phyloP scores from a whole-genome alignment of 1,140 invertebrate species.

The Trichonephila clavipes region DNA sequence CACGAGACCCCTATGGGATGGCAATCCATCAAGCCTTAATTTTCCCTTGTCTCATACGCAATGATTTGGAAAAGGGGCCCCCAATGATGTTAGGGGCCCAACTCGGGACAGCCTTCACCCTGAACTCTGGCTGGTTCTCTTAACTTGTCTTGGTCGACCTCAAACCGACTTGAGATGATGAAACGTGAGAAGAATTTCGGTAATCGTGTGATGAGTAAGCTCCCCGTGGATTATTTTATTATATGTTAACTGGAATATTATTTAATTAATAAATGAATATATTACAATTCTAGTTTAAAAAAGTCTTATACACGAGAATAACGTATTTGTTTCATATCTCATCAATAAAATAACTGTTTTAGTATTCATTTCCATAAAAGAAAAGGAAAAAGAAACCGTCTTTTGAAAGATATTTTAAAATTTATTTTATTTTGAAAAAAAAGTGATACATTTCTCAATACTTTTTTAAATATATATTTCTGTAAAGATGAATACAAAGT shows the following conservation, averaged over 20 bases:
- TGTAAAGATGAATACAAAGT: too few relatives aligned
- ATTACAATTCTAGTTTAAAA: neutral
- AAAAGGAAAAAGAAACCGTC: too few relatives aligned
- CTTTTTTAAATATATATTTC: too few relatives aligned
- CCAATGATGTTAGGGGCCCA: neutral
- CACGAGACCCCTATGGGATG: neutral
- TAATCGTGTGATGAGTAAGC: neutral
- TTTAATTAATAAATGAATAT: neutral
- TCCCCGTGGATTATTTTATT: neutral
- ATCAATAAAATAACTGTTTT: too few relatives aligned
- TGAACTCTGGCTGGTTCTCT: constrained; percentile 42
- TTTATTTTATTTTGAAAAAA: too few relatives aligned
- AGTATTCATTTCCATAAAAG: too few relatives aligned
- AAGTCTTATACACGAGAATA: too few relatives aligned
- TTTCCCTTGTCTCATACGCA: neutral
- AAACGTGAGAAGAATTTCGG: constrained; percentile 27
- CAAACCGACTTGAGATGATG: neutral
- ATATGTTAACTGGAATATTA: neutral
- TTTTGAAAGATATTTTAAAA: too few relatives aligned
- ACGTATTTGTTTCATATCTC: too few relatives aligned
- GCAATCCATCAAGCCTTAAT: constrained; percentile 49
- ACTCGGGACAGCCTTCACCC: neutral
- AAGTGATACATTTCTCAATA: too few relatives aligned
- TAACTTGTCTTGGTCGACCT: constrained; percentile 8
- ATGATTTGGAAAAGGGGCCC: neutral